Conservation (phyloP, 2,113 vertebrate species). For the Ammospiza nelsoni region DNA sequence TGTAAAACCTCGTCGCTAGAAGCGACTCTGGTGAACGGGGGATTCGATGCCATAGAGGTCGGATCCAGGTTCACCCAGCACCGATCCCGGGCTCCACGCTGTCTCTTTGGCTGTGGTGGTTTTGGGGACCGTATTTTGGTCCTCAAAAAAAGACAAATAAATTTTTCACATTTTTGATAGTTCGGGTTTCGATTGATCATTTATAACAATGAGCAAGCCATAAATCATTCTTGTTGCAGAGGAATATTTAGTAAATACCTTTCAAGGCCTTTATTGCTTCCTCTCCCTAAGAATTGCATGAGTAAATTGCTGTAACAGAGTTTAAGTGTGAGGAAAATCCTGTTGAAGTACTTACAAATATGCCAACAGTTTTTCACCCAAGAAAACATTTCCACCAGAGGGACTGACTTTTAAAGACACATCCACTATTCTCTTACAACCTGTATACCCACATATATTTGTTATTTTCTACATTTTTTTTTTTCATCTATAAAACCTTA, state of each 20-base stretch:
- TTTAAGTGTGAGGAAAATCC: background rate
- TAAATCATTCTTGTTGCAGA: background rate
- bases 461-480: background rate
- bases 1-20: too few relatives aligned
- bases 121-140: too few relatives aligned
- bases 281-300: background rate
- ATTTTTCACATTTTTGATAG: too few relatives aligned
- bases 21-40: too few relatives aligned
- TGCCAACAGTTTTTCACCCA: background rate
- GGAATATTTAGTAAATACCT: constrained; percentile 8
- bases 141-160: too few relatives aligned
- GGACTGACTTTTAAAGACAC: background rate
- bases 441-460: background rate
- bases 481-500: background rate
- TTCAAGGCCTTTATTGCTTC: background rate
- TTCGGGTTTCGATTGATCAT: too few relatives aligned
- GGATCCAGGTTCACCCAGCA: too few relatives aligned
- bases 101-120: too few relatives aligned
- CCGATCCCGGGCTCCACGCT: too few relatives aligned
- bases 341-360: background rate
- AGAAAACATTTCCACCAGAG: background rate
- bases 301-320: background rate
- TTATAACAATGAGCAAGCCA: background rate
- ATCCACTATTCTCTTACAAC: background rate
- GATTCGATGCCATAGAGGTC: too few relatives aligned